Base-by-base conservation (phyloP, 2,113 vertebrate genomes). In the Dryoscopus gambensis region DNA sequence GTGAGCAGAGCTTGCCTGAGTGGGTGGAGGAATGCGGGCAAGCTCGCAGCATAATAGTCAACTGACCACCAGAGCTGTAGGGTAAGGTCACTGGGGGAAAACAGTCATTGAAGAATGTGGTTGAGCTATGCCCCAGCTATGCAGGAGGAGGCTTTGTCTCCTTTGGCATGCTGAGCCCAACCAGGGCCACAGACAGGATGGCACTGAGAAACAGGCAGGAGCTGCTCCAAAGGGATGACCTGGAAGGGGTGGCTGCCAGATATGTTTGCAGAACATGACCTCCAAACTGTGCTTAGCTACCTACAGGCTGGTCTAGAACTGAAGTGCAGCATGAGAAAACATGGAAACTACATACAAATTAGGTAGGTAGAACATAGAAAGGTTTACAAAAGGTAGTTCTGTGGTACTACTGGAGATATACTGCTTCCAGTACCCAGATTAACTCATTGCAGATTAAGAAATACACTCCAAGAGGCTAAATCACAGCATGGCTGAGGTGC, bases 11-110 rank as follows among this genome's bases (percentile, higher is more conserved):
- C 93, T 96, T 88, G 91, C 82, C 85, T 94, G 96, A 96, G 95
- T 96, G 95, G 95, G 95, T 94, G 96, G 93, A 97, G 93, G 93
- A 97, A 97, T 96, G 95, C 1, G 22, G 92, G 93, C 90, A 88
- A 93, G 75, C 93, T 95, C 11, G 4, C 87, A 96, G 93, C 90
- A 96, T 95, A 97, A 96, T 89, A 95, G 94, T 69, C 91, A 42
- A 95, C 91, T 97, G 94, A 97, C 94, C 96, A 97, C 94, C 93
- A 96, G 91, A 71, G 84, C 91, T 76, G 88, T 28, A 60, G 90
- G 80, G 82, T 65, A 96, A 96, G 92, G 95, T 94, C 96, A 96
- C 90, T 84, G 93, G 95, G 95, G 95, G 96, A 88, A 96, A 97
- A 59, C 68, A 96, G 74, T 60, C 95, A 88, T 23, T 95, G 93